Evolutionary conservation across 2,797 vertebrate genomes (phyloP).

Genomic region (Denticeps clupeoides): DNA sequence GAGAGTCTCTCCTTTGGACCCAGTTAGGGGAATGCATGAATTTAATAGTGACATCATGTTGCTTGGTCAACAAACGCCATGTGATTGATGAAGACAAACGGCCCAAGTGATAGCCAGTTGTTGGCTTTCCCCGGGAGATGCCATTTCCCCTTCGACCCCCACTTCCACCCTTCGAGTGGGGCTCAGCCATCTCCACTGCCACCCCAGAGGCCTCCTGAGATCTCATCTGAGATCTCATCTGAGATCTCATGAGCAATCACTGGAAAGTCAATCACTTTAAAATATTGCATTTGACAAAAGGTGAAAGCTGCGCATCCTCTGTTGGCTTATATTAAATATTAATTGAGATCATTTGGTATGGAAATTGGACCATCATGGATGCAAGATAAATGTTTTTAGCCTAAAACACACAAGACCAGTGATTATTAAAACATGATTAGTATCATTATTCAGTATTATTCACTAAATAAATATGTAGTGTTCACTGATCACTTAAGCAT

Average conservation of each 20-base stretch:
- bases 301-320: no score
- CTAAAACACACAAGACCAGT: no score
- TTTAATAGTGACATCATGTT: conserved; percentile 78
- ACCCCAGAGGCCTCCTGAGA: not conserved
- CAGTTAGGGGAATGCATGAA: conserved; percentile 67
- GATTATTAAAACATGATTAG: no score
- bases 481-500: no score
- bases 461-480: no score
- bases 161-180: conserved; percentile 50
- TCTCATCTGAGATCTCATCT: not conserved
- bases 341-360: conserved; percentile 18
- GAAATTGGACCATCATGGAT: no score
- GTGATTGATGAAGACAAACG: conserved; percentile 80
- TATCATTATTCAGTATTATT: no score
- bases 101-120: conserved; percentile 65
- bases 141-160: conserved; percentile 46
- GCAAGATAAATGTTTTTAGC: no score
- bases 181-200: not conserved
- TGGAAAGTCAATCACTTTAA: conserved; percentile 1
- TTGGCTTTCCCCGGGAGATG: conserved; percentile 62
- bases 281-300: not conserved
- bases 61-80: conserved; percentile 70
- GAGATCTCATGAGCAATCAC: not conserved
- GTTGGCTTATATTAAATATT: no score
- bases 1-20: conserved; percentile 57